These are phyloP conservation scores for Syngnathus typhle DNA, from an alignment of 2,113 vertebrate genomes.

Conservation along the genomic window DNA sequence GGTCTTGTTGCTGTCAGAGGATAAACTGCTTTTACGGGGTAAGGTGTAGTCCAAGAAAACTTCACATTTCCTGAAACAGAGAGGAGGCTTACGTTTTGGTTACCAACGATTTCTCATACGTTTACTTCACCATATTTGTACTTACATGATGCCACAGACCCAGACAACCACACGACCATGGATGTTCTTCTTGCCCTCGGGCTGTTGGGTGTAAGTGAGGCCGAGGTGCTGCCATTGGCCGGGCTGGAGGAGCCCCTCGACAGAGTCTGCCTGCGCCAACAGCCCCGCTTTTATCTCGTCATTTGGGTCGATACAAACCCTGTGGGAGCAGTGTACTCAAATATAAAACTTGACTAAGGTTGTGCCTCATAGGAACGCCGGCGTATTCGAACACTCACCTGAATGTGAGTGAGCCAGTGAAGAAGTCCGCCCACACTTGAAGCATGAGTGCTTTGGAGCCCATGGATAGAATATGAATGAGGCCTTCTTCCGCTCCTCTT, in stretches of 20 bases:
- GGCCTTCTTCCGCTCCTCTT: slow-evolving; percentile 75
- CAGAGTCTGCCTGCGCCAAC: slow-evolving; percentile 85
- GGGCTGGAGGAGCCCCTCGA: slow-evolving; percentile 72
- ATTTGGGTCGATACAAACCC: slow-evolving; percentile 87
- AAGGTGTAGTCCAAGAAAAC: slow-evolving; percentile 86
- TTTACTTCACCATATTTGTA: neutral
- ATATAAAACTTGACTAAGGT: neutral
- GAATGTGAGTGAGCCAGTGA: slow-evolving; percentile 80
- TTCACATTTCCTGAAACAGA: slow-evolving; percentile 77
- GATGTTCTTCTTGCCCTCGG: slow-evolving; percentile 88
- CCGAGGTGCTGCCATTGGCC: slow-evolving; percentile 89
- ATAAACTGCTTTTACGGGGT: slow-evolving; percentile 87
- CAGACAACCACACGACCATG: slow-evolving; percentile 80
- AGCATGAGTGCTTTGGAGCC: slow-evolving; percentile 95
- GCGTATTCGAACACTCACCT: slow-evolving; percentile 71
- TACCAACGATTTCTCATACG: neutral
- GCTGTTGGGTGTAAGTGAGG: slow-evolving; percentile 84
- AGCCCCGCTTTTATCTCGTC: slow-evolving; percentile 86
- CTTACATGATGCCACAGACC: slow-evolving; percentile 90
- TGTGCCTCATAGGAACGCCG: slow-evolving; percentile 2
- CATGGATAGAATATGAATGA: slow-evolving; percentile 86
- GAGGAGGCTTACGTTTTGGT: slow-evolving; percentile 1
- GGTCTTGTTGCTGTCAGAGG: slow-evolving; percentile 94
- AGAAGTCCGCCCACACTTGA: slow-evolving; percentile 89
- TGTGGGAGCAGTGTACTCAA: slow-evolving; percentile 46